Evolutionary conservation across 2,113 vertebrate species (phyloP).

Genomic region (Corythoichthys haematopterus): DNA sequence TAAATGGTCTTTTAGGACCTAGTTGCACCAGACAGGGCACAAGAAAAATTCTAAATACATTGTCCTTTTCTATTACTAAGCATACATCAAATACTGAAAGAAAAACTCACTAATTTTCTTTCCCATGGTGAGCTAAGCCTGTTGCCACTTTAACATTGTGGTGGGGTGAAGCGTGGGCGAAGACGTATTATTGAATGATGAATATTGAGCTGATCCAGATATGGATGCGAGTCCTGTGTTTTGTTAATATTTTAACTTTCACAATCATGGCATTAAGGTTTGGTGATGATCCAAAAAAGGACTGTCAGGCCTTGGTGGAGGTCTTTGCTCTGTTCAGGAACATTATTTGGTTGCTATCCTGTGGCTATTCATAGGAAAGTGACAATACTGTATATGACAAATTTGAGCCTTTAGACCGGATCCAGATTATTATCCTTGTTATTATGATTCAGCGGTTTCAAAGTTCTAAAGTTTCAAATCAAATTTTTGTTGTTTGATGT

Average conservation of each 20-base stretch:
- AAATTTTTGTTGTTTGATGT: slow-evolving; percentile 12
- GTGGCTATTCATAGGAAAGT: slow-evolving; percentile 25
- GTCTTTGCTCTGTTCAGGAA: not conserved
- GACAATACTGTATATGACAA: slow-evolving; percentile 35
- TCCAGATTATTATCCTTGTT: slow-evolving; percentile 4
- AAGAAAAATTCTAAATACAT: slow-evolving; percentile 30
- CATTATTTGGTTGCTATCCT: not conserved
- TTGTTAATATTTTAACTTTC: not conserved
- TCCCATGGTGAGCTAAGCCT: not conserved
- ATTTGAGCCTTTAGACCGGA: slow-evolving; percentile 33
- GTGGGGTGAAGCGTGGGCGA: not conserved
- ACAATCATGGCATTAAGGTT: not conserved
- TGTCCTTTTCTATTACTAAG: slow-evolving; percentile 40
- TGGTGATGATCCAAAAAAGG: not conserved
- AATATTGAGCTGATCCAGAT: not conserved
- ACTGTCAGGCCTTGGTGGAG: not conserved
- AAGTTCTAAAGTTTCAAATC: slow-evolving; percentile 22
- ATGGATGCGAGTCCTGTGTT: not conserved
- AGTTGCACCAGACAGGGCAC: slow-evolving; percentile 41
- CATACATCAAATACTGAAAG: slow-evolving; percentile 55
- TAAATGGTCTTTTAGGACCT: slow-evolving; percentile 42
- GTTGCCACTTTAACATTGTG: not conserved
- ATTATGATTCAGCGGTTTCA: not conserved
- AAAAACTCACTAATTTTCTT: slow-evolving; percentile 17
- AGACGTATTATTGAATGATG: no score